Conservation (phyloP, 2,888 invertebrate species). For the Hemicrepidius hirtus region DNA sequence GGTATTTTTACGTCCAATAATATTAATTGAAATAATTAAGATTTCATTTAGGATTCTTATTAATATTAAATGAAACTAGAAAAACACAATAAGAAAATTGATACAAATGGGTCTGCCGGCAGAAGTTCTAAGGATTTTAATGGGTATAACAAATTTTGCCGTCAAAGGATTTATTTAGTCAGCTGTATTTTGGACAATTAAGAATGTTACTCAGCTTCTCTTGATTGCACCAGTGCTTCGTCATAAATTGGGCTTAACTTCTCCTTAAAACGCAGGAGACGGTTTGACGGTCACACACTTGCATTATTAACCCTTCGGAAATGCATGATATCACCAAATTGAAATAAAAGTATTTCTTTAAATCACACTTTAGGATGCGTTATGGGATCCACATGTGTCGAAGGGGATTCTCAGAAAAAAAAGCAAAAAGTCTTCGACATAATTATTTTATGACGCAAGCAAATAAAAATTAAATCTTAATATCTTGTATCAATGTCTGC, state of each 20-base stretch:
- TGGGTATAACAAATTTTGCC: constrained; percentile 60
- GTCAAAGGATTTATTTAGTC: constrained; percentile 69
- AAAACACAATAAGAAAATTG: constrained; percentile 52
- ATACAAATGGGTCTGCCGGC: constrained; percentile 51
- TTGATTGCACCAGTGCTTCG: constrained; percentile 51
- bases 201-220: constrained; percentile 54
- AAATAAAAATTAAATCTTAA: constrained; percentile 50
- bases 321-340: not conserved
- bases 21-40: constrained; percentile 48
- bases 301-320: constrained; percentile 10
- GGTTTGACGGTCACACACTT: constrained; percentile 4
- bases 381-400: constrained; percentile 42
- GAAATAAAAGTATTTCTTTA: not conserved
- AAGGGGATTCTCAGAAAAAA: constrained; percentile 22
- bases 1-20: not conserved
- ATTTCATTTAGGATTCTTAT: constrained; percentile 50
- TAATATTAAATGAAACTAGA: constrained; percentile 52
- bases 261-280: constrained; percentile 30
- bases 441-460: constrained; percentile 51
- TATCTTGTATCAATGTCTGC: constrained; percentile 45
- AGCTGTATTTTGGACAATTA: constrained; percentile 69
- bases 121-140: constrained; percentile 45
- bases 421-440: constrained; percentile 18
- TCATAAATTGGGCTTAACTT: constrained; percentile 51
- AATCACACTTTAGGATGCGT: constrained; percentile 28